phyloP scores from a whole-genome alignment of 2,113 vertebrate species.

The Amblyopsis rosae region DNA sequence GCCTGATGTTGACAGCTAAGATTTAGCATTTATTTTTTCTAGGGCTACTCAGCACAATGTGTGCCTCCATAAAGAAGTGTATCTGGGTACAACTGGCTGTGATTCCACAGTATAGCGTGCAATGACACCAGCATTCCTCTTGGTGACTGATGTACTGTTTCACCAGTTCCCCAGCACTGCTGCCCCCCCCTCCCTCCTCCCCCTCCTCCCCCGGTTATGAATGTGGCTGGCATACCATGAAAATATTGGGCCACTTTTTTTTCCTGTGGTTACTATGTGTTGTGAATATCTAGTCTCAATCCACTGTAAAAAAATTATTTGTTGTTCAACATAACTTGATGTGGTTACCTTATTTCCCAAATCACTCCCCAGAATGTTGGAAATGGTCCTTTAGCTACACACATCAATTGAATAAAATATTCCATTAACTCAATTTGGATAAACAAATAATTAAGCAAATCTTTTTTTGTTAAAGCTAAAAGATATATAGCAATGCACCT shows the following conservation, averaged over 20 bases:
- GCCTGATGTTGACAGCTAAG: slow-evolving; percentile 66
- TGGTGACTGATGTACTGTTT: slow-evolving; percentile 73
- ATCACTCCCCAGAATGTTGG: not conserved
- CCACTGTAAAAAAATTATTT: not conserved
- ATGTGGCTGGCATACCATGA: slow-evolving; percentile 59
- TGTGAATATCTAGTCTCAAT: slow-evolving; percentile 14
- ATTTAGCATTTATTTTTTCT: slow-evolving; percentile 76
- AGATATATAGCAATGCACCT: not conserved
- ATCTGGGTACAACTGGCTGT: slow-evolving; percentile 71
- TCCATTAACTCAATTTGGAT: too few relatives aligned
- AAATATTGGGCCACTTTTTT: slow-evolving; percentile 55
- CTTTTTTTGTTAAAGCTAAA: not conserved
- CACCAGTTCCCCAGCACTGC: slow-evolving; percentile 15
- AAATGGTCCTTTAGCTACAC: not conserved
- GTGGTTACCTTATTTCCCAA: not conserved
- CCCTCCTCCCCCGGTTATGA: slow-evolving; percentile 59
- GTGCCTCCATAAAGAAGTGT: slow-evolving; percentile 72
- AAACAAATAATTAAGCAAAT: too few relatives aligned
- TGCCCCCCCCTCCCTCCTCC: slow-evolving; percentile 56
- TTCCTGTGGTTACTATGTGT: slow-evolving; percentile 23
- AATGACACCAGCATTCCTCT: slow-evolving; percentile 76
- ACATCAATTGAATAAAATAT: not conserved
- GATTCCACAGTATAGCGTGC: slow-evolving; percentile 71
- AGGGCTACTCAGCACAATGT: slow-evolving; percentile 75
- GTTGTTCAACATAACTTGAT: not conserved